Base-by-base conservation (phyloP, 2,888 invertebrate species). In the Andrena marginata region DNA sequence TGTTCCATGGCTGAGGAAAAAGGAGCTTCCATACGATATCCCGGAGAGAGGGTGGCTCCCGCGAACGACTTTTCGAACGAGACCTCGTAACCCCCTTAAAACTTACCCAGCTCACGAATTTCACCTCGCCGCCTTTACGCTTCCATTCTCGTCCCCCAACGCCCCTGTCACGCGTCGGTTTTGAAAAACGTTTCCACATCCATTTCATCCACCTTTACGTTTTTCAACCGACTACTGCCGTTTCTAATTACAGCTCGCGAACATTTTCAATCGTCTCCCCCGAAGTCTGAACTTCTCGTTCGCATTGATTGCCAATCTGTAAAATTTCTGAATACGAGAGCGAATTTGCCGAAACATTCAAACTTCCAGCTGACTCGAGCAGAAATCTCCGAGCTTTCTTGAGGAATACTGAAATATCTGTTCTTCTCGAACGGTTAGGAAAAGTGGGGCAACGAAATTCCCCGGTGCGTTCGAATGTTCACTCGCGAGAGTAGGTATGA, bases 11-110 rank as follows among this genome's bases (percentile, higher is more conserved):
- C 31, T 29, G 26, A 20, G 72, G 60, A 64, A 77, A 68, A 71
- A 35, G 42, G 23, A 56, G 56, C 75, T 73, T 67, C 26, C 60
- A 48, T 62, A 8, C 60, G 72, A 71, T 77, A 77, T 82, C 56
- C 60, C 64, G 4, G 42, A 69, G 29, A 54, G 63, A 48, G 64
- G 60, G 70, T 69, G 73, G 82, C 75, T 84, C 76, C 80, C 82
- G 64, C 49, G 65, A 82, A 83, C 72, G 83, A 80, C 81, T 84
- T 85, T 81, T 49, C 81, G 75, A 87, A 87, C 78, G 81, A 81
- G 83, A 87, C 85, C 85, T 85, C 81, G 69, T 85, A 83, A 87
- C 87, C 87, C 68, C 79, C 70, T 87, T 87, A 85, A 87, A 87
- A 87, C 78, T 87, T 87, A 78, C 60, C 78, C 54, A 67, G 65